phyloP scores from a whole-genome alignment of 2,888 invertebrate species.

The Caenorhabditis becei region DNA sequence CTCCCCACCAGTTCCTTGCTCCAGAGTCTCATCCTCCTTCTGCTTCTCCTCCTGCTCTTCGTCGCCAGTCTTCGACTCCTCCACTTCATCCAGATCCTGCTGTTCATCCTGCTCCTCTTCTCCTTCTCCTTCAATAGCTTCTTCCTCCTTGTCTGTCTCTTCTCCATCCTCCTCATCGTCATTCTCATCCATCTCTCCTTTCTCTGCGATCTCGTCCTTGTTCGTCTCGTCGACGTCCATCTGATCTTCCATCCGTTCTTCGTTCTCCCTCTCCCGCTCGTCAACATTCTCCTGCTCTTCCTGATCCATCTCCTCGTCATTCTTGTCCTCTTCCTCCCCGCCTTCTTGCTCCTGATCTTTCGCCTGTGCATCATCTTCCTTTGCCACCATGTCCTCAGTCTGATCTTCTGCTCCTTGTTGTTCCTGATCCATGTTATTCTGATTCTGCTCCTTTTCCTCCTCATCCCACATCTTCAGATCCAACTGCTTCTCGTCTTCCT shows the following conservation, averaged over 20 bases:
- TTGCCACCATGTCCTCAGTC: conserved; percentile 83
- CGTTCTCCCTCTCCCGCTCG: conserved; percentile 81
- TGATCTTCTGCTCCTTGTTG: conserved; percentile 71
- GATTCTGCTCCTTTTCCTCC: conserved; percentile 84
- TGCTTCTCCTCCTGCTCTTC: conserved; percentile 56
- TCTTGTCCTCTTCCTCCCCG: conserved; percentile 85
- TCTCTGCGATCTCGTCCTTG: conserved; percentile 43
- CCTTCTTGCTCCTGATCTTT: conserved; percentile 85
- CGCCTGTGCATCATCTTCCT: conserved; percentile 79
- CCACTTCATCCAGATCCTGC: conserved; percentile 37
- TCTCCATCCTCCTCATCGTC: conserved; percentile 75
- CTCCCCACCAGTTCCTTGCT: conserved; percentile 63
- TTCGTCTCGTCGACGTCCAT: conserved; percentile 78
- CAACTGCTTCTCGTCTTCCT: conserved; percentile 88
- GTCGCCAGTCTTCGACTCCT: conserved; percentile 43
- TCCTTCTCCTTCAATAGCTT: conserved; percentile 46
- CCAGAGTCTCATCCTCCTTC: conserved; percentile 64
- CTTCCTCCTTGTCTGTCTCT: conserved; percentile 70
- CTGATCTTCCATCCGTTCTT: conserved; percentile 80
- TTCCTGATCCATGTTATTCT: conserved; percentile 86
- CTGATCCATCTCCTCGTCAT: conserved; percentile 82
- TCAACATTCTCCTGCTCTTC: conserved; percentile 70
- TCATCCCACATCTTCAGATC: conserved; percentile 98
- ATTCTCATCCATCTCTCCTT: conserved; percentile 84
- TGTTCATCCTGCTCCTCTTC: conserved; percentile 51